Percentiles rank a stretch among this genome's conserved stretches.
phyloP scores from a whole-genome alignment of 1,140 invertebrate genomes.

The Drosophila sp. region DNA sequence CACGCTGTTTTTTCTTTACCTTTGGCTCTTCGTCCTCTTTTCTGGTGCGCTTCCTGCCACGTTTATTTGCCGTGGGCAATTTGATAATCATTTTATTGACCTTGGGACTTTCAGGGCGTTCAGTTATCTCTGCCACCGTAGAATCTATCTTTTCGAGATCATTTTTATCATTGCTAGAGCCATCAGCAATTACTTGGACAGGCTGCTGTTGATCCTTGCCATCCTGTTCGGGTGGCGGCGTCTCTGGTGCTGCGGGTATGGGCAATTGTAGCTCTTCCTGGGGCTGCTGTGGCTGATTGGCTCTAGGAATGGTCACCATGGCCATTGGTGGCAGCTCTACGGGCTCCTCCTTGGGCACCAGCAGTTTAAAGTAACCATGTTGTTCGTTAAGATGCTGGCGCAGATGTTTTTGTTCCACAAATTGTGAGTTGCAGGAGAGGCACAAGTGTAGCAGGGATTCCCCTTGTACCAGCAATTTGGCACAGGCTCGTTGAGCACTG shows the following conservation, averaged over 20 bases:
- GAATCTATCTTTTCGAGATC: slow-evolving; percentile 58
- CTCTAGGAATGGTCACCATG: slow-evolving; percentile 65
- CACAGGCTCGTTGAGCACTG: slow-evolving; percentile 40
- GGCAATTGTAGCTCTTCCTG: slow-evolving; percentile 40
- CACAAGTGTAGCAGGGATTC: slow-evolving; percentile 56
- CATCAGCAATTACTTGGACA: not conserved
- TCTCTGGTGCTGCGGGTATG: slow-evolving; percentile 54
- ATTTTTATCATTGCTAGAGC: slow-evolving; percentile 45
- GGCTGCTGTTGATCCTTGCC: slow-evolving; percentile 24
- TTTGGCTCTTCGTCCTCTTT: slow-evolving; percentile 10
- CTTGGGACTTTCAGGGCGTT: slow-evolving; percentile 50
- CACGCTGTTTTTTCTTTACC: not conserved
- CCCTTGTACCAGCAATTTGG: slow-evolving; percentile 46
- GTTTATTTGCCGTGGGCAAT: slow-evolving; percentile 45
- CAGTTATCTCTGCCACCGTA: slow-evolving; percentile 56
- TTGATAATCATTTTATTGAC: slow-evolving; percentile 66
- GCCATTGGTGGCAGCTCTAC: slow-evolving; percentile 47
- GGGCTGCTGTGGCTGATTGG: slow-evolving; percentile 5
- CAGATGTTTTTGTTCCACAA: slow-evolving; percentile 61
- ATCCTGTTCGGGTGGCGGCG: slow-evolving; percentile 66
- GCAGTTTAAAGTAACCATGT: slow-evolving; percentile 61
- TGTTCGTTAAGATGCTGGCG: slow-evolving; percentile 61
- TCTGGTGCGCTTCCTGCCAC: slow-evolving; percentile 28
- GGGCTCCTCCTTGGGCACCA: slow-evolving; percentile 65
- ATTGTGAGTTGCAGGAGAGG: slow-evolving; percentile 57